Conservation (phyloP, 1,140 invertebrate species). For the Trachymyrmex cornetzi region DNA sequence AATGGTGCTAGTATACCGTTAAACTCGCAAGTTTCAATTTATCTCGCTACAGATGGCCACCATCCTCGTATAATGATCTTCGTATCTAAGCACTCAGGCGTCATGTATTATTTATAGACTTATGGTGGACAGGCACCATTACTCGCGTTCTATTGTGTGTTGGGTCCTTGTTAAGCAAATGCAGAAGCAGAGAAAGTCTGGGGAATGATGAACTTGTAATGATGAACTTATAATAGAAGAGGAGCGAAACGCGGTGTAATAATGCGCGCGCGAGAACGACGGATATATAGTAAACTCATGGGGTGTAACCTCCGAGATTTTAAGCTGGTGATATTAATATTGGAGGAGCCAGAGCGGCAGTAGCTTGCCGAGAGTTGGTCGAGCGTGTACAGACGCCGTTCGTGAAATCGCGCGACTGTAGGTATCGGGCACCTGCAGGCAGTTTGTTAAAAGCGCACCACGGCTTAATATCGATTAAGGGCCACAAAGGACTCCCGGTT, state of each 20-base stretch:
- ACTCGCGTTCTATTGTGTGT: conserved; percentile 14
- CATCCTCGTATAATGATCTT: conserved; percentile 11
- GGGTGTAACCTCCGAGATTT: conserved; percentile 48
- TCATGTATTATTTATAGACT: conserved; percentile 26
- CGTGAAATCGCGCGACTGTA: conserved; percentile 26
- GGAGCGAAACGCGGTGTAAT: conserved; percentile 26
- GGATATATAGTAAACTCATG: not conserved
- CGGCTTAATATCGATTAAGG: conserved; percentile 70
- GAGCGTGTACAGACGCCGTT: conserved; percentile 5
- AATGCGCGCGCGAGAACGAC: conserved; percentile 34
- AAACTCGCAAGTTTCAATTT: conserved; percentile 5
- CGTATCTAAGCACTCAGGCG: not conserved
- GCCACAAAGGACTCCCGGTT: conserved; percentile 64
- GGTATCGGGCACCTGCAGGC: conserved; percentile 39
- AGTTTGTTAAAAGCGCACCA: conserved; percentile 69
- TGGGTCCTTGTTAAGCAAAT: not conserved
- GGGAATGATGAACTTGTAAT: conserved; percentile 35
- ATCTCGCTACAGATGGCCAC: not conserved
- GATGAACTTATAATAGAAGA: conserved; percentile 16
- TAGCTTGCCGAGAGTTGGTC: conserved; percentile 33
- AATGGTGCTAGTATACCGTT: not conserved
- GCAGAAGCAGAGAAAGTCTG: not conserved
- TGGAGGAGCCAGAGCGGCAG: not conserved
- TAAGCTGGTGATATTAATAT: conserved; percentile 71
- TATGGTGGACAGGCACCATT: not conserved